Evolutionary conservation across 2,888 invertebrate species (phyloP), one percentile per base, ranked within the genome.

Genomic region (Hirtodrosophila cameraria): DNA sequence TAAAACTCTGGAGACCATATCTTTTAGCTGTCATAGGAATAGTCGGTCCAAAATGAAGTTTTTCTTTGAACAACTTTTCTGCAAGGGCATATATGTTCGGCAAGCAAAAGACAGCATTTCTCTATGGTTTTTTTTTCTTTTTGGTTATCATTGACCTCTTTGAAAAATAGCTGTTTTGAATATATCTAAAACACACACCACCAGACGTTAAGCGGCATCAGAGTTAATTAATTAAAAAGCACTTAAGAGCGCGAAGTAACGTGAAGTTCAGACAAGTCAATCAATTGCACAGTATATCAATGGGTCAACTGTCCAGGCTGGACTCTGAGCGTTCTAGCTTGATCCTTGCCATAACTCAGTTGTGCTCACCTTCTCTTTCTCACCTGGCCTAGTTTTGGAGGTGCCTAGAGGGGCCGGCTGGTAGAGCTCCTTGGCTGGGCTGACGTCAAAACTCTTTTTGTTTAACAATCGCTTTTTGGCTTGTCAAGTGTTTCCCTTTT

Each of bases 401-500:
- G 6, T 43, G 11, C 18, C 42, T 39, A 25, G 23, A 18, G 18
- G 18, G 18, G 18, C 6, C 0, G 8, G 27, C 16, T 18, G 15
- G 49, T 41, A 41, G 49, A 31, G 4, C 38, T 16, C 25, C 42
- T 48, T 42, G 43, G 27, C 25, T 53, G 66, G 28, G 27, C 25
- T 53, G 66, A 23, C 41, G 49, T 46, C 52, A 63, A 38, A 58
- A 50, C 45, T 72, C 52, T 66, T 69, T 68, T 58, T 55, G 38
- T 49, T 48, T 35, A 25, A 27, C 62, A 9, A 41, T 55, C 27
- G 35, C 43, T 45, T 65, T 52, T 55, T 46, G 57, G 39, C 49
- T 57, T 62, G 50, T 67, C 64, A 59, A 75, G 57, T 42, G 59
- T 60, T 73, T 35, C 23, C 46, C 66, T 36, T 69, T 72, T 63